Conservation (phyloP, 23 tunicate species). For the Halocynthia roretzi region DNA sequence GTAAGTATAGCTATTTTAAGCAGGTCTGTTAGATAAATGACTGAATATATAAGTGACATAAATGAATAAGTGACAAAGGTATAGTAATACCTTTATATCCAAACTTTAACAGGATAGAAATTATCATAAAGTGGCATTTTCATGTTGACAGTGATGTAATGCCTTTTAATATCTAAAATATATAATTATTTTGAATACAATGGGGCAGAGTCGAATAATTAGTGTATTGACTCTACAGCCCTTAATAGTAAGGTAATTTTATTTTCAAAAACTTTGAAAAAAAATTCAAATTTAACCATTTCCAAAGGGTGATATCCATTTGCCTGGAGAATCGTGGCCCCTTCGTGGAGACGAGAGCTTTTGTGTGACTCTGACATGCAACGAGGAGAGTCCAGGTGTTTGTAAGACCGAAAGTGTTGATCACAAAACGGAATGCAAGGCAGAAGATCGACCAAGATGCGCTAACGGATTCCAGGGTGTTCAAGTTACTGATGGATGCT, state of each 20-base stretch:
- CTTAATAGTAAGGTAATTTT: not conserved
- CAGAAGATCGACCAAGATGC: conserved; percentile 62
- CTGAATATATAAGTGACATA: too few relatives aligned
- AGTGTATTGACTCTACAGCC: not conserved
- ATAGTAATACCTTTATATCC: too few relatives aligned
- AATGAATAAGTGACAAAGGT: too few relatives aligned
- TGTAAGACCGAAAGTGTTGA: conserved; percentile 59
- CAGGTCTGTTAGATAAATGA: too few relatives aligned
- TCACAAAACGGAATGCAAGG: conserved; percentile 31
- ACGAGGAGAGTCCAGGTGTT: conserved; percentile 44
- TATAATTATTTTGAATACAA: not conserved
- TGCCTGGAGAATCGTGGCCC: conserved; percentile 92
- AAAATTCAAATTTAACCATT: not conserved
- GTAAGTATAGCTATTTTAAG: conserved; percentile 15
- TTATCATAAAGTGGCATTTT: too few relatives aligned
- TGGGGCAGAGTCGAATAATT: not conserved
- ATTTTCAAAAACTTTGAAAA: not conserved
- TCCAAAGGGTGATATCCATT: conserved; percentile 32
- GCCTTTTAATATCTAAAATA: not conserved
- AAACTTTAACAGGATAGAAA: too few relatives aligned
- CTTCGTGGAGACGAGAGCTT: conserved; percentile 75
- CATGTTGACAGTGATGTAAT: too few relatives aligned
- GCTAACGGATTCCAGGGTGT: conserved; percentile 73
- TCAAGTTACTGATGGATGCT: conserved; percentile 69
- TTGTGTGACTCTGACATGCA: conserved; percentile 68